Percentiles rank a stretch among this genome's conserved stretches.
These are phyloP conservation scores for Picathartes gymnocephalus DNA, from an alignment of 2,113 vertebrate species.

Conservation along the genomic window DNA sequence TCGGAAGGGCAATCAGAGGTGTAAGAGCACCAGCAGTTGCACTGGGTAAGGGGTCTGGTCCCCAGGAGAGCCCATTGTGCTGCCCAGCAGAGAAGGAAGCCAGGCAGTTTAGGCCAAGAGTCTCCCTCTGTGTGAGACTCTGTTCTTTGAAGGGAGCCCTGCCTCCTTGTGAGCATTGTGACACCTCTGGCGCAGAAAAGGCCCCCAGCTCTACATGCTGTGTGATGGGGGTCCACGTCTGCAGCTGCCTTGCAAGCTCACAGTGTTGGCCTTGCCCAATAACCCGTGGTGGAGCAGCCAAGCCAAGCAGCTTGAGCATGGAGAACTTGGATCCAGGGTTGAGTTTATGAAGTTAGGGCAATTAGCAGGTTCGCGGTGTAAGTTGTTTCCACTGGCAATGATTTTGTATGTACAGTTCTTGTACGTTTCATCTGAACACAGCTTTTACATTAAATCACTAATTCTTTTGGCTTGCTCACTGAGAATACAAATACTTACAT, in stretches of 20 bases:
- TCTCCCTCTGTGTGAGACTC: not conserved
- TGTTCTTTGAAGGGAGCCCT: not conserved
- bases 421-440: not conserved
- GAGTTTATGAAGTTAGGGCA: not conserved
- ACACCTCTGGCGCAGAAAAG: not conserved
- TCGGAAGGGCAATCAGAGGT: not conserved
- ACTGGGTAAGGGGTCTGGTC: too few relatives aligned
- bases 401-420: conserved; percentile 8
- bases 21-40: not conserved
- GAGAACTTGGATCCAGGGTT: not conserved
- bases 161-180: not conserved
- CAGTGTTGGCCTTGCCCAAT: not conserved
- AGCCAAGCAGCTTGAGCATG: not conserved
- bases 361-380: not conserved
- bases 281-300: not conserved
- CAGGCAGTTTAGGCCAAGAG: not conserved
- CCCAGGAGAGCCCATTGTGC: fast-evolving
- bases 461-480: conserved; percentile 13
- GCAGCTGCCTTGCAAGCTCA: not conserved
- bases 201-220: fast-evolving
- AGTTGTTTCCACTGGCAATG: conserved; percentile 50
- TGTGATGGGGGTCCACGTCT: not conserved
- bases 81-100: not conserved
- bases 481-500: conserved; percentile 4
- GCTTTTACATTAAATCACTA: not conserved